Conservation (phyloP, 2,797 vertebrate genomes). For the Alauda arvensis region DNA sequence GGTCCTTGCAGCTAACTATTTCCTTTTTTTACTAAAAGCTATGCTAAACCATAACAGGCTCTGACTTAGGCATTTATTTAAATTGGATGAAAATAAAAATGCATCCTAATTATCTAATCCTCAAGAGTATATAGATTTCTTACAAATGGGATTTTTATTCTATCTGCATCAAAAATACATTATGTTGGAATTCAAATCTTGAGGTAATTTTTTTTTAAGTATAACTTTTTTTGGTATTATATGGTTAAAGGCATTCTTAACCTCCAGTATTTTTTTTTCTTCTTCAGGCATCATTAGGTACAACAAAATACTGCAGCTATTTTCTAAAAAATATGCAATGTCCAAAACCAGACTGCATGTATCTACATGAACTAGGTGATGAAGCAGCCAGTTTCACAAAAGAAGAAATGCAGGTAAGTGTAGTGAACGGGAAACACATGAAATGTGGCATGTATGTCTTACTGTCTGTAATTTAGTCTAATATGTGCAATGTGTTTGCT, state of each 20-base stretch:
- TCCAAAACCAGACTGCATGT: conserved; percentile 98
- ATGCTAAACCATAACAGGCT: background rate
- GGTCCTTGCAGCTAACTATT: no score
- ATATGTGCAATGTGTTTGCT: background rate
- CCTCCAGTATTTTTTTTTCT: background rate
- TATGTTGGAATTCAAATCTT: background rate
- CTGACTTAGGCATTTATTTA: background rate
- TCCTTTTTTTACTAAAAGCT: no score
- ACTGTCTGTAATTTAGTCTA: background rate
- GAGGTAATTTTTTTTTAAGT: background rate
- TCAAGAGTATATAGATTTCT: background rate
- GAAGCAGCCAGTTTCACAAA: conserved; percentile 99
- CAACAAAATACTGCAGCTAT: conserved; percentile 99
- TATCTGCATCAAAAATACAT: background rate
- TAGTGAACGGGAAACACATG: background rate
- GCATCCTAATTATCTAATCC: background rate
- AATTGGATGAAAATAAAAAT: background rate
- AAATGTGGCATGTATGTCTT: background rate
- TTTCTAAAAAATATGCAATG: conserved; percentile 99
- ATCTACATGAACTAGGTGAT: conserved; percentile 95
- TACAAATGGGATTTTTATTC: background rate
- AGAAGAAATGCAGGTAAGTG: conserved; percentile 96
- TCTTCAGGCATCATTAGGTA: conserved; percentile 94
- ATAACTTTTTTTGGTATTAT: fast-evolving
- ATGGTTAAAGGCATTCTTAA: background rate